phyloP scores from a whole-genome alignment of 2,797 vertebrate species.

The Salmo trutta region DNA sequence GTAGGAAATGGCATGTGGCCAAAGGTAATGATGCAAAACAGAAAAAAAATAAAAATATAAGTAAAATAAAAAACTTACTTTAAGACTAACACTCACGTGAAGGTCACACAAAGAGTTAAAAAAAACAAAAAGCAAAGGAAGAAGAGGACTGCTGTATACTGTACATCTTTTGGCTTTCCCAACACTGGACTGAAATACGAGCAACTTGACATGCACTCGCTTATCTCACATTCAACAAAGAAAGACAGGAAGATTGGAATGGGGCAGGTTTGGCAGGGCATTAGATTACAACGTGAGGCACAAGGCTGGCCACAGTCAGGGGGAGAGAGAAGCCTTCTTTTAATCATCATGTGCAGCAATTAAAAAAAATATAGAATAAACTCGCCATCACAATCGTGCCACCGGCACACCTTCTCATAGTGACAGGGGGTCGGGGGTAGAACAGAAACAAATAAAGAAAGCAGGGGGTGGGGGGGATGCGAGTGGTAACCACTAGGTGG shows the following conservation, averaged over 20 bases:
- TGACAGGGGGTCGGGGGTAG: conserved; percentile 53
- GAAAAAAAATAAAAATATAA: background rate
- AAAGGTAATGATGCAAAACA: conserved; percentile 46
- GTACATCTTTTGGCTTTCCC: conserved; percentile 51
- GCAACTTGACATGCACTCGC: conserved; percentile 84
- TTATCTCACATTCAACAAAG: conserved; percentile 73
- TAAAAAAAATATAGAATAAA: conserved; percentile 60
- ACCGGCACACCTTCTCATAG: conserved; percentile 81
- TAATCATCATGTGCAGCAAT: conserved; percentile 82
- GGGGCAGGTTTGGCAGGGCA: conserved; percentile 22
- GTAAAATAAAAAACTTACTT: conserved; percentile 36
- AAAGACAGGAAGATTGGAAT: conserved; percentile 73
- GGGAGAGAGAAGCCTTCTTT: conserved; percentile 71
- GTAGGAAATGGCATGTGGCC: conserved; percentile 39
- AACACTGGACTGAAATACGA: conserved; percentile 74
- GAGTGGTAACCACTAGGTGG: conserved; percentile 73
- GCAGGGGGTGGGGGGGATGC: conserved; percentile 71
- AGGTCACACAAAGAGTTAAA: conserved; percentile 16
- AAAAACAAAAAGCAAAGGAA: conserved; percentile 22
- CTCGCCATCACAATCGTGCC: no score
- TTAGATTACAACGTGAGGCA: conserved; percentile 72
- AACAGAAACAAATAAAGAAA: conserved; percentile 58
- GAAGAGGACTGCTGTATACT: conserved; percentile 15
- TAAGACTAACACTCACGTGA: conserved; percentile 29
- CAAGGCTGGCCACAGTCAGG: conserved; percentile 70